Evolutionary conservation across 2,797 vertebrate genomes (phyloP), one percentile per base, ranked within the genome.

Genomic region (Mycteria americana): DNA sequence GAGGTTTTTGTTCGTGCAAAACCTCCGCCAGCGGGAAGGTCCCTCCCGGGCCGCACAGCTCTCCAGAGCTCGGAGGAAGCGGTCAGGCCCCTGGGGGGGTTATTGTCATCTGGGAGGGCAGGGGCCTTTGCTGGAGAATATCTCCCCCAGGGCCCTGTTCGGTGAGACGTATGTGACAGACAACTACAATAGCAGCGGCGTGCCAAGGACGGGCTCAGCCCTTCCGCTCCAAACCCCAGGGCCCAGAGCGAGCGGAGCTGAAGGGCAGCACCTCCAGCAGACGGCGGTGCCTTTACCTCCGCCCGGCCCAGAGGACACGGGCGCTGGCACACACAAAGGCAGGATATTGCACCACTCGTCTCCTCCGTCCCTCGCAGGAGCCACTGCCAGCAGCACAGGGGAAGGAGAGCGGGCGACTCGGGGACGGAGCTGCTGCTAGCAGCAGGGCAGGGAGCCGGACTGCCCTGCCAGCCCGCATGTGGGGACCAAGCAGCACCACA

Each of bases 291-390:
- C 79, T 27, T 5, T 10, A 21, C 30, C 57, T 77, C 37, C 2
- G 0, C 77, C 46, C 1, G 0, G 79, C 56, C 88, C 6, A 0
- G 9, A 33, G 50, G 62, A 41, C 0, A 1, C 2, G 0, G 65
- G 75, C 1, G 0, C 75, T 74, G 81, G 67, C 65, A 59, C 64
- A 30, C 62, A 92, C 81, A 95, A 91, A 92, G 51, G 85, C 91
- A 97, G 91, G 89, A 94, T 87, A 76, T 89, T 79, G 86, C 91
- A 92, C 56, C 91, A 80, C 12, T 65, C 0, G 7, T 62, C 65
- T 72, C 57, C 72, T 43, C 56, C 18, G 11, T 54, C 39, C 81
- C 41, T 39, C 0, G 2, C 25, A 1, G 51, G 51, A 62, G 57
- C 50, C n/a, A 2, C 57, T 30, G 62, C 39, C 74, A 72, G 50